phyloP scores from a whole-genome alignment of 1,140 invertebrate species.

The Bombus cullumanus region DNA sequence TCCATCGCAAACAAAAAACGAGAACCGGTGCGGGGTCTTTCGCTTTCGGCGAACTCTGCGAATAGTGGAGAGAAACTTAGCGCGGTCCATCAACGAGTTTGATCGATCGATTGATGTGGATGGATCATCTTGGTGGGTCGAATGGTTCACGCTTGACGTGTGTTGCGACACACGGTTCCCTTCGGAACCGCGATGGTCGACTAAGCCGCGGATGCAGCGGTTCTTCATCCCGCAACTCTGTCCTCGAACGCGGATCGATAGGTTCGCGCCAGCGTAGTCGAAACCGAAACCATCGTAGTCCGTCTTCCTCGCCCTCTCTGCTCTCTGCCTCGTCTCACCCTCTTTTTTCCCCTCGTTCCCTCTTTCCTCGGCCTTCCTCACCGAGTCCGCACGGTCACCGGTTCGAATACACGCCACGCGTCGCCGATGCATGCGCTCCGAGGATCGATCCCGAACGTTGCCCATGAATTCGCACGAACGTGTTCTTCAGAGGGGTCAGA shows the following conservation, averaged over 20 bases:
- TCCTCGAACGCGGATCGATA: constrained; percentile 62
- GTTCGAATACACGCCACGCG: constrained; percentile 17
- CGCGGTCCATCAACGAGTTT: not conserved
- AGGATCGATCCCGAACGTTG: constrained; percentile 36
- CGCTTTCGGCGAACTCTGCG: not conserved
- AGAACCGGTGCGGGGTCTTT: too few species aligned
- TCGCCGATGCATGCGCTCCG: constrained; percentile 23
- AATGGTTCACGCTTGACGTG: too few species aligned
- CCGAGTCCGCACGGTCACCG: constrained; percentile 17
- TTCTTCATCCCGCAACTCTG: constrained; percentile 68
- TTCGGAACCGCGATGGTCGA: constrained; percentile 63
- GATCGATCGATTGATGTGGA: not conserved
- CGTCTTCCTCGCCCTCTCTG: not conserved
- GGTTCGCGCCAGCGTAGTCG: constrained; percentile 66
- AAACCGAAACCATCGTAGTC: constrained; percentile 33
- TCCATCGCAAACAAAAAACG: not conserved
- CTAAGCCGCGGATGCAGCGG: constrained; percentile 61
- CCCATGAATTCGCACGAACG: constrained; percentile 29
- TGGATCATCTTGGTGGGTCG: not conserved
- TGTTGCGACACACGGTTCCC: constrained; percentile 33
- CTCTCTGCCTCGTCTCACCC: not conserved
- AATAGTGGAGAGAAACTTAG: not conserved
- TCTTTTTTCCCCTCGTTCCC: not conserved
- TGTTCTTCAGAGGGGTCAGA: not conserved
- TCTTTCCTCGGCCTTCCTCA: not conserved